Base-by-base conservation (phyloP, 2,113 vertebrate genomes). In the Butastur rufipennis region DNA sequence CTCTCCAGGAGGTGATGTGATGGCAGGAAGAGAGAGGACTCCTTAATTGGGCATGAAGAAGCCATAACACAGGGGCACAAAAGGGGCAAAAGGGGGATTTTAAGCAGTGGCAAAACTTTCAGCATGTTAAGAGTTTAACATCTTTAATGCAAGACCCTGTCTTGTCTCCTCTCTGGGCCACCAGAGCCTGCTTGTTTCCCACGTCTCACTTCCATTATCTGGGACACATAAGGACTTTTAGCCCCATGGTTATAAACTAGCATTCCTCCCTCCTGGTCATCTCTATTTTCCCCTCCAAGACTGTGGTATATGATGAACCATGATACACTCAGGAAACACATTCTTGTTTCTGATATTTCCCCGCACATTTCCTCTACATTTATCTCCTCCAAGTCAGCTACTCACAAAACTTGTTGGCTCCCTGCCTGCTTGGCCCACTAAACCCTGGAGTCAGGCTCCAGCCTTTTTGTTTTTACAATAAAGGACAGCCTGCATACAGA, bases 351-450 rank as follows among this genome's bases (percentile, higher is more conserved):
- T 91, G 67, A 31, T 93, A 38, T 27, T 90, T 93, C 78, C 82
- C n/a, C 93, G 50, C 66, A 48, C 6, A 12, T 85, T 96, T 94
- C 74, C 62, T 90, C 81, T 79, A 68, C 29, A 8, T 84, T 87
- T 85, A 66, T 94, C 58, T 87, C 38, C 91, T 95, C 66, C 78
- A 88, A 67, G 62, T 63, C 2, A 0, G 81, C 84, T 91, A 50
- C 78, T 94, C 95, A 81, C 56, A 89, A 93, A 95, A 63, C 26
- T 73, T 50, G 19, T 13, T 95, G 77, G 91, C 87, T 79, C 82
- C 86, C 50, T 53, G 70, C 65, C 86, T 38, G 7, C 45, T 93
- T 96, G 93, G 94, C 74, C 73, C 26, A 48, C 52, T 84, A 45
- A 72, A 92, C 40, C 5, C n/a, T 85, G 68, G 47, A 95, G 59